These are phyloP conservation scores for Megaceryle torquata DNA, from an alignment of 2,113 vertebrate genomes.

Conservation along the genomic window DNA sequence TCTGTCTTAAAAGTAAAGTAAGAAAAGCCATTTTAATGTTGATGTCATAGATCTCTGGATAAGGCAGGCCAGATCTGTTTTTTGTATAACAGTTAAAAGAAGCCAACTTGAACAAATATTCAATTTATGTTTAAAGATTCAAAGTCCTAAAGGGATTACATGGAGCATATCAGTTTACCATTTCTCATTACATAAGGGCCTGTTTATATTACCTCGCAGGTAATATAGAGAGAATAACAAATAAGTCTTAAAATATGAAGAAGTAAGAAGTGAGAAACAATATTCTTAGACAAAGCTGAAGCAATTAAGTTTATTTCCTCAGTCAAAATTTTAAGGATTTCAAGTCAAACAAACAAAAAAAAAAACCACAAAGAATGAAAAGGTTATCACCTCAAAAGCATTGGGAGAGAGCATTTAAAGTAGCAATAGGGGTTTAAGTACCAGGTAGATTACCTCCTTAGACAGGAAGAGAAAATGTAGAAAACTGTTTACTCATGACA, in stretches of 20 bases:
- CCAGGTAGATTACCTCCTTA: not conserved
- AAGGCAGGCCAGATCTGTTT: not conserved
- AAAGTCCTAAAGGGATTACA: not conserved
- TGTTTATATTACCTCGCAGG: not conserved
- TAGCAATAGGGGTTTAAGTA: not conserved
- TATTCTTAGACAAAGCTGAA: not conserved
- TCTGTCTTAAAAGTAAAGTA: not conserved
- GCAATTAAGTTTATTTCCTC: not conserved
- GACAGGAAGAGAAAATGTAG: not conserved
- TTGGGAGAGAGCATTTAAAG: not conserved
- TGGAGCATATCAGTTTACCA: not conserved
- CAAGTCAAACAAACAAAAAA: not conserved
- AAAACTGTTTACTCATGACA: not conserved
- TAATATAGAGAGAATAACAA: not conserved
- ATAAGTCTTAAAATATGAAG: not conserved
- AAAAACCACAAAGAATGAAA: not conserved
- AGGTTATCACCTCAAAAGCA: not conserved
- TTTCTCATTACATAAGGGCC: not conserved
- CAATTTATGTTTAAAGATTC: not conserved
- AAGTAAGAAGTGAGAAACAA: not conserved
- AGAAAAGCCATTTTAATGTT: not conserved
- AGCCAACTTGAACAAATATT: not conserved
- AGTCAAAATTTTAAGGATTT: not conserved
- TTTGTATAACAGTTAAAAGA: not conserved
- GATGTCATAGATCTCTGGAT: not conserved